phyloP scores from a whole-genome alignment of 2,113 vertebrate genomes.

The Elephas maximus region DNA sequence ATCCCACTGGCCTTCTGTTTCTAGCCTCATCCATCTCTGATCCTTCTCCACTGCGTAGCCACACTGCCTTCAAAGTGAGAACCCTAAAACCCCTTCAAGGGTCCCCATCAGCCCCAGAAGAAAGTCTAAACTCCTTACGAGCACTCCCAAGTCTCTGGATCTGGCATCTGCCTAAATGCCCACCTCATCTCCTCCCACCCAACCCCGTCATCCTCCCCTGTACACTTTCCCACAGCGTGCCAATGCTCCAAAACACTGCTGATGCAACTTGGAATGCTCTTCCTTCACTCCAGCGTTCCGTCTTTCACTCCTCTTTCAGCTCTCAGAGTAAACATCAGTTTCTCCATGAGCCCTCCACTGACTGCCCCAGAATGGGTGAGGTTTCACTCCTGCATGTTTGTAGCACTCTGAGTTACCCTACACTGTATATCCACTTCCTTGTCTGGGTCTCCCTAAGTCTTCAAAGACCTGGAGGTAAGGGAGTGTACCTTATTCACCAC shows the following conservation, averaged over 20 bases:
- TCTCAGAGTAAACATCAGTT: too few species aligned
- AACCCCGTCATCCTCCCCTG: too few species aligned
- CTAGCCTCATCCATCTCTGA: too few species aligned
- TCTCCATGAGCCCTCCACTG: neutral
- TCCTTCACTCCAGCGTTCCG: neutral
- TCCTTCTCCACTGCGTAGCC: neutral
- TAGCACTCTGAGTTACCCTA: neutral
- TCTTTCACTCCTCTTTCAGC: neutral
- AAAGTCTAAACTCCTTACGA: neutral
- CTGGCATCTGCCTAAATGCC: rapidly evolving
- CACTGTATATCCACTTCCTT: rapidly evolving
- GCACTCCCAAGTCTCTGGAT: neutral
- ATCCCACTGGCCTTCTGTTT: neutral
- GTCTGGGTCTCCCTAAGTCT: too few species aligned
- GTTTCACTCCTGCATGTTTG: neutral
- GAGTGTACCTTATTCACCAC: neutral
- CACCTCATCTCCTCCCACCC: neutral
- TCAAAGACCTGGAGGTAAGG: too few species aligned
- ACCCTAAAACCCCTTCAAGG: neutral
- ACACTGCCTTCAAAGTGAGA: neutral
- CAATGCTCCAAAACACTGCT: too few species aligned
- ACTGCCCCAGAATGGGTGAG: neutral
- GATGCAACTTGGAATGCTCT: rapidly evolving
- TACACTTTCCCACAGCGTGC: too few species aligned
- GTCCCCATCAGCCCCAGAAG: neutral